A percentile compares a stretch with the other conserved stretches of the same genome.
These are phyloP conservation scores for Drosophila antonietae DNA, from an alignment of 2,888 invertebrate genomes.

Conservation along the genomic window DNA sequence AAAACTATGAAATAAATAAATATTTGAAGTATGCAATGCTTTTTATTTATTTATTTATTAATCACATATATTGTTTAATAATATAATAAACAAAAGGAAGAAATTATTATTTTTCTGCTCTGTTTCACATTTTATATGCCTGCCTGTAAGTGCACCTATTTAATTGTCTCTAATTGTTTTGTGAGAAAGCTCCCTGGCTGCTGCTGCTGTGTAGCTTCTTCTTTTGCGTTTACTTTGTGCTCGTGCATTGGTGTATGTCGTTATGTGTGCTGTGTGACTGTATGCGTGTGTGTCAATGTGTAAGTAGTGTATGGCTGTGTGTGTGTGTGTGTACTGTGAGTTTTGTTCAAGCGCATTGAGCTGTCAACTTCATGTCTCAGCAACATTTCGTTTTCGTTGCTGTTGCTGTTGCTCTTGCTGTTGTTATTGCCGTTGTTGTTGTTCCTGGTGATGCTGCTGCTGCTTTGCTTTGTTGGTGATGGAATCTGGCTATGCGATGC, in stretches of 20 bases:
- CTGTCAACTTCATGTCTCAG: constrained; percentile 83
- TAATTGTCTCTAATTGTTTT: constrained; percentile 36
- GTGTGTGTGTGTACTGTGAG: constrained; percentile 46
- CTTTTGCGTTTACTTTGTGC: constrained; percentile 50
- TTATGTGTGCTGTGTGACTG: constrained; percentile 7
- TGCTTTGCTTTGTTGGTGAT: constrained; percentile 71
- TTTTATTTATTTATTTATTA: too few relatives aligned
- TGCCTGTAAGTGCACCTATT: constrained; percentile 37
- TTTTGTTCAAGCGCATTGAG: constrained; percentile 83
- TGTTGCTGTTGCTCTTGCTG: constrained; percentile 55
- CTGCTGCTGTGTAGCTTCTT: constrained; percentile 31
- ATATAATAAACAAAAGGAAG: too few relatives aligned
- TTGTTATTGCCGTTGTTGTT: constrained; percentile 33
- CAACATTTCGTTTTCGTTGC: constrained; percentile 80
- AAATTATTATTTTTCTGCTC: background rate
- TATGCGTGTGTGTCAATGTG: constrained; percentile 16
- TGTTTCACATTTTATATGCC: background rate
- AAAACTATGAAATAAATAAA: background rate
- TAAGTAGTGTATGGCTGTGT: constrained; percentile 9
- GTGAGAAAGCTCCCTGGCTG: constrained; percentile 25
- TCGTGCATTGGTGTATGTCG: constrained; percentile 38
- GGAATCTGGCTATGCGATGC: constrained; percentile 69
- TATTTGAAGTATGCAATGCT: too few relatives aligned
- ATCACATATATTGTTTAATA: too few relatives aligned
- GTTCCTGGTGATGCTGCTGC: constrained; percentile 28